These are phyloP conservation scores for Micromys minutus DNA, from an alignment of 2,113 vertebrate genomes.

Conservation along the genomic window DNA sequence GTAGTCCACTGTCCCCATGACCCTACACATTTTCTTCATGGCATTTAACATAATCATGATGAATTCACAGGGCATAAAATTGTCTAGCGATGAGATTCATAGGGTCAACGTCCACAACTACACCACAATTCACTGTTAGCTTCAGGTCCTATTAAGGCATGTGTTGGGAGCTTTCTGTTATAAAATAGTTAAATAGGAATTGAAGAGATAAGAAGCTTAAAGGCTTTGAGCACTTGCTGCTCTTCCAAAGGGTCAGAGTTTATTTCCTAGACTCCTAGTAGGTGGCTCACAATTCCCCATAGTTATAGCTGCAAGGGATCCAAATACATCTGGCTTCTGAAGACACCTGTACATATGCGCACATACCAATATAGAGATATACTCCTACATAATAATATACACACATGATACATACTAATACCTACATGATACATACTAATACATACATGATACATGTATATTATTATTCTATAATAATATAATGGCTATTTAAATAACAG, in stretches of 20 bases:
- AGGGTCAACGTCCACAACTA: no score
- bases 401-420: no score
- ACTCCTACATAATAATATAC: not conserved
- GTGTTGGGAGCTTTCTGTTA: not conserved
- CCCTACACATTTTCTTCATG: not conserved
- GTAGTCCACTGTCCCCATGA: not conserved
- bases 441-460: no score
- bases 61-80: not conserved
- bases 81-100: fast-evolving
- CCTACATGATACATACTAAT: no score
- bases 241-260: not conserved
- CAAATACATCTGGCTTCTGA: not conserved
- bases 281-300: not conserved
- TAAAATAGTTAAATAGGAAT: not conserved
- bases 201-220: not conserved
- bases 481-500: not conserved
- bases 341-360: not conserved
- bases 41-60: not conserved
- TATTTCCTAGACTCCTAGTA: not conserved
- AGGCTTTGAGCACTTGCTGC: not conserved
- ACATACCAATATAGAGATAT: not conserved
- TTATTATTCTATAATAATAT: not conserved
- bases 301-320: not conserved
- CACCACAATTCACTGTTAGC: not conserved
- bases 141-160: not conserved